Percentiles rank a stretch among this genome's conserved stretches.
These are phyloP conservation scores for Clytia hemisphaerica DNA, from an alignment of 30 jellyfish, hydroid and myxozoan species.

Conservation along the genomic window DNA sequence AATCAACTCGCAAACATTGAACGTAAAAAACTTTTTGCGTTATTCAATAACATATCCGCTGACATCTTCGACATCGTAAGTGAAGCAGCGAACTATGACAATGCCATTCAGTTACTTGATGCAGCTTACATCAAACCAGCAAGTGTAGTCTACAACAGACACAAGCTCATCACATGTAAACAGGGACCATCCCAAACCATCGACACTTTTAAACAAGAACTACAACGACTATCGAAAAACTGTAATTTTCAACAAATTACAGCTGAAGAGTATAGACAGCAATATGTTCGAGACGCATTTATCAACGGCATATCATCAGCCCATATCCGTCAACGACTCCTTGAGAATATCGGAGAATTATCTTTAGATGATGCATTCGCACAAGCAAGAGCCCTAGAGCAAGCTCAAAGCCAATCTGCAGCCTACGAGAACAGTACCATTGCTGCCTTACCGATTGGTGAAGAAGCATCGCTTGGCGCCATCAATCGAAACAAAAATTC, in stretches of 20 bases:
- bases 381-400: slow-evolving; percentile 38
- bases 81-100: slow-evolving; percentile 36
- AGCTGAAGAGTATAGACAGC: slow-evolving; percentile 54
- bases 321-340: slow-evolving; percentile 46
- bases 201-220: slow-evolving; percentile 60
- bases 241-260: slow-evolving; percentile 48
- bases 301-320: slow-evolving; percentile 42
- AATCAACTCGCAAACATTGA: slow-evolving; percentile 25
- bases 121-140: slow-evolving; percentile 38
- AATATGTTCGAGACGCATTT: slow-evolving; percentile 58
- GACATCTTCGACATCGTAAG: slow-evolving; percentile 31
- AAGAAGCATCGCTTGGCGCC: no score
- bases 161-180: slow-evolving; percentile 48
- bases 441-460: no score
- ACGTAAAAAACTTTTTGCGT: slow-evolving; percentile 26
- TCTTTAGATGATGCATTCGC: slow-evolving; percentile 12
- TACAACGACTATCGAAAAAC: slow-evolving; percentile 47
- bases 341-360: slow-evolving; percentile 39
- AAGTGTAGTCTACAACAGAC: slow-evolving; percentile 66
- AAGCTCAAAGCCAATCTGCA: slow-evolving; percentile 37
- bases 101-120: slow-evolving; percentile 40
- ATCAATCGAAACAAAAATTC: no score
- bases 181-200: slow-evolving; percentile 48
- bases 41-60: slow-evolving; percentile 45
- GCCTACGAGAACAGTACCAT: no score